Evolutionary conservation across 2,888 invertebrate genomes (phyloP).

Genomic region (Drosophila acutilabella): DNA sequence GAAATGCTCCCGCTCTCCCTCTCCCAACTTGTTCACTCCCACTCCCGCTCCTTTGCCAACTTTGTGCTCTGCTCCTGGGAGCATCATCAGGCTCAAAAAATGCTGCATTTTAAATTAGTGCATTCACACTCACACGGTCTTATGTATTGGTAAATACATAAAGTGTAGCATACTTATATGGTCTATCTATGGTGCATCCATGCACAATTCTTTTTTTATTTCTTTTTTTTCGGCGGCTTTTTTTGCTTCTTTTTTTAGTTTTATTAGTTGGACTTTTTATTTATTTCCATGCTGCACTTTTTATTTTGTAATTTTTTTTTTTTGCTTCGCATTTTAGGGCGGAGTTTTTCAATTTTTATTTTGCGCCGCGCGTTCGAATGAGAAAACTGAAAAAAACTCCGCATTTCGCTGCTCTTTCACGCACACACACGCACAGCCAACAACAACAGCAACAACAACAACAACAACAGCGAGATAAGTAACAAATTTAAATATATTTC

Average conservation of each 20-base stretch:
- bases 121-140: constrained; percentile 45
- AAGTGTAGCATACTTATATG: constrained; percentile 18
- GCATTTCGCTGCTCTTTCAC: constrained; percentile 50
- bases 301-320: constrained; percentile 43
- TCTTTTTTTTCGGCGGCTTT: constrained; percentile 55
- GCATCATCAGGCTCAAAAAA: constrained; percentile 47
- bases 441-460: constrained; percentile 7
- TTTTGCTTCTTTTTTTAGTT: constrained; percentile 53
- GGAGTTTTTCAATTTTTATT: constrained; percentile 85
- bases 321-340: constrained; percentile 81
- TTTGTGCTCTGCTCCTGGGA: constrained; percentile 8
- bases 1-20: background rate
- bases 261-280: constrained; percentile 77
- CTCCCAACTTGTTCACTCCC: background rate
- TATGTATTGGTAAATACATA: constrained; percentile 16
- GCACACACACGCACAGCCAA: constrained; percentile 30
- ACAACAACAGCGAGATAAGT: constrained; percentile 58
- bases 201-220: constrained; percentile 23
- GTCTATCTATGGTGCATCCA: constrained; percentile 35
- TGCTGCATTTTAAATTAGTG: constrained; percentile 83
- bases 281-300: constrained; percentile 50
- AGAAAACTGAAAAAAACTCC: constrained; percentile 53
- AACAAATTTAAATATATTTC: constrained; percentile 74
- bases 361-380: constrained; percentile 67
- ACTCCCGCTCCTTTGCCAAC: background rate